phyloP scores from a whole-genome alignment of 2,888 invertebrate genomes.

The Torymus tubicola region DNA sequence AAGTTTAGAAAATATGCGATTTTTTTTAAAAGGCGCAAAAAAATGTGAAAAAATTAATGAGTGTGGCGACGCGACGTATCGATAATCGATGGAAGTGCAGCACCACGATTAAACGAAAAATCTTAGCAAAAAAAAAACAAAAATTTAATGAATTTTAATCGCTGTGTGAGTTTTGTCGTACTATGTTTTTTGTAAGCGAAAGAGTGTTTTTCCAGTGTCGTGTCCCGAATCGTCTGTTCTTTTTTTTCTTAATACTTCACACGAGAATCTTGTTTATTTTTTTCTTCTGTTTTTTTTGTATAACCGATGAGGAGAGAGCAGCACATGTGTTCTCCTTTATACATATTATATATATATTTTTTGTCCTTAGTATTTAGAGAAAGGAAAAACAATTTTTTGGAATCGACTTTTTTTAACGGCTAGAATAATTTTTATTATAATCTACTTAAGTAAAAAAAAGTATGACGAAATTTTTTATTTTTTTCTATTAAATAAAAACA shows the following conservation, averaged over 20 bases:
- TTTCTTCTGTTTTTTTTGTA: conserved; percentile 54
- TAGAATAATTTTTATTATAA: conserved; percentile 59
- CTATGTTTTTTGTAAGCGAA: conserved; percentile 50
- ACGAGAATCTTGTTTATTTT: conserved; percentile 55
- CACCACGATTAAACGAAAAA: conserved; percentile 28
- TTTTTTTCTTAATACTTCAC: conserved; percentile 48
- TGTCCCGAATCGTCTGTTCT: conserved; percentile 56
- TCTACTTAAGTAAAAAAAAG: conserved; percentile 58
- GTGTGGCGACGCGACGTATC: conserved; percentile 28
- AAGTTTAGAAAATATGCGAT: conserved; percentile 3
- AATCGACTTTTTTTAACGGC: conserved; percentile 57
- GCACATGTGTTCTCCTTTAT: conserved; percentile 53
- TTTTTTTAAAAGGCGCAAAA: conserved; percentile 26
- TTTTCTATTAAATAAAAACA: conserved; percentile 61
- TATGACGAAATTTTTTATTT: conserved; percentile 60
- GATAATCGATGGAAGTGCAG: conserved; percentile 26
- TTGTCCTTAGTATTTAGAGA: conserved; percentile 58
- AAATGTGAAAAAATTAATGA: conserved; percentile 48
- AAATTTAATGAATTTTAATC: conserved; percentile 5
- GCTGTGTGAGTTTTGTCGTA: conserved; percentile 57
- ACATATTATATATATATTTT: conserved; percentile 44
- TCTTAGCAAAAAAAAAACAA: conserved; percentile 40
- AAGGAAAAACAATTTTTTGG: conserved; percentile 48
- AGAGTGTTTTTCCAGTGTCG: conserved; percentile 56
- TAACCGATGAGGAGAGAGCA: conserved; percentile 48